A percentile compares a stretch with the other conserved stretches of the same genome.
Conservation (phyloP, 2,113 vertebrate genomes). For the Ochotona curzoniae region DNA sequence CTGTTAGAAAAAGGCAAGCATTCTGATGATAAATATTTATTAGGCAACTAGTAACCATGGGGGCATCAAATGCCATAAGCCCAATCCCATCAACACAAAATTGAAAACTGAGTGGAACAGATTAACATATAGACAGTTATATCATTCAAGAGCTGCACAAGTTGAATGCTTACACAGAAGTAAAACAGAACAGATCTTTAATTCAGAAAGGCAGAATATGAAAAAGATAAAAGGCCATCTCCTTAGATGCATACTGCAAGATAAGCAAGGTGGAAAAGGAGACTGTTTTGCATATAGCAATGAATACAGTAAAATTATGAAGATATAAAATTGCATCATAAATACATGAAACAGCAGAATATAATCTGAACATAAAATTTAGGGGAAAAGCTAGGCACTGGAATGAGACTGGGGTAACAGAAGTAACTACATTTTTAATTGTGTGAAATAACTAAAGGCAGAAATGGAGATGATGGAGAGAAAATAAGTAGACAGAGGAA, state of each 20-base stretch:
- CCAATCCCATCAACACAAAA: constrained; percentile 23
- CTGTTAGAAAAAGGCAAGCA: constrained; percentile 6
- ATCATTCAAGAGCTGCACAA: background rate
- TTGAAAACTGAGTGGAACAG: background rate
- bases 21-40: background rate
- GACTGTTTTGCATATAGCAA: background rate
- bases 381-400: background rate
- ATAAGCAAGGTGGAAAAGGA: background rate
- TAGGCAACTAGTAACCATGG: background rate
- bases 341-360: constrained; percentile 29
- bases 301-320: background rate
- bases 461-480: background rate
- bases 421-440: background rate
- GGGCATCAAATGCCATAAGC: background rate
- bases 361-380: background rate
- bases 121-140: background rate
- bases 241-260: constrained; percentile 6
- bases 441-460: background rate
- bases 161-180: background rate
- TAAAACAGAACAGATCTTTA: background rate
- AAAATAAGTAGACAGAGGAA: background rate
- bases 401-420: background rate
- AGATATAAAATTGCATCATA: background rate
- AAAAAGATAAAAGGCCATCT: background rate
- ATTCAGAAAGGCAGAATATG: background rate